A percentile compares a stretch with the other conserved stretches of the same genome.
Evolutionary conservation across 2,888 invertebrate genomes (phyloP).

Genomic region (Pseudanteris insignis): DNA sequence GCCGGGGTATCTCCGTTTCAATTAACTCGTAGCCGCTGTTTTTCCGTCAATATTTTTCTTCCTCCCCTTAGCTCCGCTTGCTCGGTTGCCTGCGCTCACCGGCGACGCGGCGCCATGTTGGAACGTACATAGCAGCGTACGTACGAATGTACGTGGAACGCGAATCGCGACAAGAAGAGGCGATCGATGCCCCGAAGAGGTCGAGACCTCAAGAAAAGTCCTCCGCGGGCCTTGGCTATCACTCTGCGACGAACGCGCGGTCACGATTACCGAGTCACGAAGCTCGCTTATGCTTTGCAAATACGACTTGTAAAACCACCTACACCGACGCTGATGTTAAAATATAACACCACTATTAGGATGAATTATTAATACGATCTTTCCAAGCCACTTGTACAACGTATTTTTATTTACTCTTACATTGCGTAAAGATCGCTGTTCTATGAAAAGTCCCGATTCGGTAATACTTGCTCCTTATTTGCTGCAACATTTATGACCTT

Average conservation of each 20-base stretch:
- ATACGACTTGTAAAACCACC: constrained; percentile 24
- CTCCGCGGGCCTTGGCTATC: constrained; percentile 41
- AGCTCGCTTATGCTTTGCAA: constrained; percentile 26
- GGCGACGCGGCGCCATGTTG: constrained; percentile 45
- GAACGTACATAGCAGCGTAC: constrained; percentile 15
- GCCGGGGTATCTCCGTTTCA: constrained; percentile 58
- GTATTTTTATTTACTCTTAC: constrained; percentile 17
- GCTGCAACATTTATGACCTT: background rate
- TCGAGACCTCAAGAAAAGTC: constrained; percentile 47
- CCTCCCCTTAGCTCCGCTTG: constrained; percentile 22
- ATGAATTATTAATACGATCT: constrained; percentile 38
- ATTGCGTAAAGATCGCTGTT: constrained; percentile 22
- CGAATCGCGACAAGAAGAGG: constrained; percentile 44
- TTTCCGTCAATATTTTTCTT: constrained; percentile 64
- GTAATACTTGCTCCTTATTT: constrained; percentile 28
- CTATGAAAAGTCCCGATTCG: constrained; percentile 17
- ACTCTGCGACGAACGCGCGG: constrained; percentile 37
- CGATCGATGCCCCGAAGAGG: constrained; percentile 49
- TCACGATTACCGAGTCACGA: constrained; percentile 47
- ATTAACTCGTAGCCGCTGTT: constrained; percentile 63
- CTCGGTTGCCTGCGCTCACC: background rate
- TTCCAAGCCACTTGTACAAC: constrained; percentile 27
- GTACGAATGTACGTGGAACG: constrained; percentile 32
- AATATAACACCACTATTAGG: constrained; percentile 43
- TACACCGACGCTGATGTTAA: constrained; percentile 28